Evolutionary conservation across 2,113 vertebrate species (phyloP), one percentile per base, ranked within the genome.

Genomic region (Odocoileus hemionus): DNA sequence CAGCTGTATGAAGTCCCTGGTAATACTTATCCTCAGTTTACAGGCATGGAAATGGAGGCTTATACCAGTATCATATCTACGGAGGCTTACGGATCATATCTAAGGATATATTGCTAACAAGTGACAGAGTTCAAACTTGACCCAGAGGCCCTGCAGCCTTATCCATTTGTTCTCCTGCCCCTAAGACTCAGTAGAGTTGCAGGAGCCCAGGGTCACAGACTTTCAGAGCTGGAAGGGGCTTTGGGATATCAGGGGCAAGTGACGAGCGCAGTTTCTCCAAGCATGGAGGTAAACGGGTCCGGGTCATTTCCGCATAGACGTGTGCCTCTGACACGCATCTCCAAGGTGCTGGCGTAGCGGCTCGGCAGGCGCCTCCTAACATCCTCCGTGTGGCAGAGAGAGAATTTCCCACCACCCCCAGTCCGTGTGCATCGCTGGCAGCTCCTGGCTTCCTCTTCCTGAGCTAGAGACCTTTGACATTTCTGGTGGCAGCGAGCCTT

Each of bases 391-490:
- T 4, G 33, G 93, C 52, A 13, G 16, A 47, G n/a, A 55, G 17
- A 55, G 86, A 50, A 54, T 54, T 30, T 61, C 28, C 33, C 5
- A 2, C 74, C n/a, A 0, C 23, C 45, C 36, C 0, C 2, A 45
- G 64, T 47, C 12, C 54, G 74, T 55, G 39, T 33, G 55, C 10
- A 1, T 17, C 5, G 26, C 78, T 17, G 50, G 25, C 57, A 17
- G 28, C 80, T 80, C 60, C 89, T 43, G 61, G 54, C 23, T 28
- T 80, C 45, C 21, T 90, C 47, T 67, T 78, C 28, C 92, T 92
- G 55, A 45, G n/a, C 76, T 91, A 70, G 30, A 94, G 64, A 92
- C 82, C 94, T 87, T 76, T 67, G 85, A 50, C 87, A 39, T 96
- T 96, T 61, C 25, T 5, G 84, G 80, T 47, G 10, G 39, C 87